Percentiles rank a stretch among this genome's conserved stretches.
Evolutionary conservation across 2,113 vertebrate species (phyloP).

Genomic region (Hippotragus niger): DNA sequence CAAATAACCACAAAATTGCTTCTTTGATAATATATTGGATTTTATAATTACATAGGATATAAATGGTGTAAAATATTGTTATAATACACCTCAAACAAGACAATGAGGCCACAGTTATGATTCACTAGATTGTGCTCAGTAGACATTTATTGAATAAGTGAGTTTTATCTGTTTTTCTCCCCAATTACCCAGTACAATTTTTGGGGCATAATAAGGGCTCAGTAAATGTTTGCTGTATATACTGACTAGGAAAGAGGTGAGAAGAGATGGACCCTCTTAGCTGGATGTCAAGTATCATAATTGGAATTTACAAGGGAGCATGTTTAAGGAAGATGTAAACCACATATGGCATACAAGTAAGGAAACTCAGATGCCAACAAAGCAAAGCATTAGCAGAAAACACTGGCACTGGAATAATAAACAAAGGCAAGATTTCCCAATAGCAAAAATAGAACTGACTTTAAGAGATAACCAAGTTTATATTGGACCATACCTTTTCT

Average conservation of each 20-base stretch:
- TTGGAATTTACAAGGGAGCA: constrained; percentile 51
- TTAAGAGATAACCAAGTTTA: constrained; percentile 54
- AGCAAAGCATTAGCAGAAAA: constrained; percentile 67
- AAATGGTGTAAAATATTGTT: constrained; percentile 41
- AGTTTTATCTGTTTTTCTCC: constrained; percentile 30
- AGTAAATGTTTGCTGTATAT: constrained; percentile 58
- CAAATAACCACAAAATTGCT: constrained; percentile 63
- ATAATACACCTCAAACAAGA: constrained; percentile 49
- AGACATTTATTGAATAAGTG: constrained; percentile 43
- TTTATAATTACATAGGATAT: constrained; percentile 60
- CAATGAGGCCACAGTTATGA: constrained; percentile 46
- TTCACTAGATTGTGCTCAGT: constrained; percentile 64
- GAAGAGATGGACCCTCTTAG: constrained; percentile 51
- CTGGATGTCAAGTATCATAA: constrained; percentile 55
- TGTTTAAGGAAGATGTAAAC: constrained; percentile 65
- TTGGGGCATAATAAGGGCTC: constrained; percentile 21
- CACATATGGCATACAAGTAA: constrained; percentile 47
- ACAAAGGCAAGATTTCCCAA: constrained; percentile 65
- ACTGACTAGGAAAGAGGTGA: constrained; percentile 56
- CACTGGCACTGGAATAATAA: constrained; percentile 72
- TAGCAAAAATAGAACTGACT: constrained; percentile 54
- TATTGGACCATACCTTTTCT: constrained; percentile 57
- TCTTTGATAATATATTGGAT: constrained; percentile 48
- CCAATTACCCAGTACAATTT: constrained; percentile 53
- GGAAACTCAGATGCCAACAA: constrained; percentile 69